A percentile compares a stretch with the other conserved stretches of the same genome.
phyloP scores from a whole-genome alignment of 2,113 vertebrate genomes.

The Seriola dumerili region DNA sequence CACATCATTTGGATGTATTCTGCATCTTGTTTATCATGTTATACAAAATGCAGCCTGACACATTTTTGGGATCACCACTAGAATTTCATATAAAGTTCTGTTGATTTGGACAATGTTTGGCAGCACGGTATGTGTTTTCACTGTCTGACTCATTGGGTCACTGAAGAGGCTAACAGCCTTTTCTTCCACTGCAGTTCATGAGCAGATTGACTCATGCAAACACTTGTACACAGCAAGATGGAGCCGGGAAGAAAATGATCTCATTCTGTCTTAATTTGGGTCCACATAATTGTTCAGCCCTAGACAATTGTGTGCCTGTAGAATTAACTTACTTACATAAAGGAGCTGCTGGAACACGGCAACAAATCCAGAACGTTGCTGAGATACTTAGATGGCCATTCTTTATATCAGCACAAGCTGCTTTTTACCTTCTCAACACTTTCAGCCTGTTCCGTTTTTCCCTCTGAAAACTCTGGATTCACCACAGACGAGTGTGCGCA shows the following conservation, averaged over 20 bases:
- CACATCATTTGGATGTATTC: too few species aligned
- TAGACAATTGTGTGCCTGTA: slow-evolving; percentile 27
- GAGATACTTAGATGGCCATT: background rate
- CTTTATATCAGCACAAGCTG: slow-evolving; percentile 10
- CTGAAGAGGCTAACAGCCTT: background rate
- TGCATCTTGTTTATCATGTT: too few species aligned
- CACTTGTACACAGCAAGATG: background rate
- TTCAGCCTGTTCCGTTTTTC: slow-evolving; percentile 9
- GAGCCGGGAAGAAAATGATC: background rate
- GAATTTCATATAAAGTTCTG: background rate
- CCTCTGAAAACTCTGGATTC: slow-evolving; percentile 44
- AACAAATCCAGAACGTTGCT: slow-evolving; percentile 7
- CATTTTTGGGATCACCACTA: background rate
- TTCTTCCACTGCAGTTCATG: background rate
- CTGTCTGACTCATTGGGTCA: background rate
- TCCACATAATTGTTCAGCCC: slow-evolving; percentile 4
- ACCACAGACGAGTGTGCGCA: slow-evolving; percentile 10
- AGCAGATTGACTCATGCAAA: background rate
- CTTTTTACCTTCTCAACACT: slow-evolving; percentile 23
- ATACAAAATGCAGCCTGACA: background rate
- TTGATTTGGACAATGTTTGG: background rate
- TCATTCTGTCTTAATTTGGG: slow-evolving; percentile 28
- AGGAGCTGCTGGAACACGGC: slow-evolving; percentile 1
- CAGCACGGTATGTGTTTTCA: background rate
- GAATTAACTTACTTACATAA: slow-evolving; percentile 4